A percentile compares a stretch with the other conserved stretches of the same genome.
phyloP scores from a whole-genome alignment of 2,797 vertebrate genomes.

The Psittacula derbiana region DNA sequence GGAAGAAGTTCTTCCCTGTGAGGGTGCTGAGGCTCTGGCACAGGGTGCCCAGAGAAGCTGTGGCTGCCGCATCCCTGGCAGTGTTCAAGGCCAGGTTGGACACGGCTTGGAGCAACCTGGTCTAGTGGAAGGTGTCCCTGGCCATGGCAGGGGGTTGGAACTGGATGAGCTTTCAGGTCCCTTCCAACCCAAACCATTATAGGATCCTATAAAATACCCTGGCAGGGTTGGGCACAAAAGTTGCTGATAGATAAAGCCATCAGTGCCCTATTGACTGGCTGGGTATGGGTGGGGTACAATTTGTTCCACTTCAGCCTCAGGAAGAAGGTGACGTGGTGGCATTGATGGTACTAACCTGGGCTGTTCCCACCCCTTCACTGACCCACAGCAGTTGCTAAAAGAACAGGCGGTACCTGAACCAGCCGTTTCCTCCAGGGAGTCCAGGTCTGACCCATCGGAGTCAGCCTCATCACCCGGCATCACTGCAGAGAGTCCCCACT shows the following conservation, averaged over 20 bases:
- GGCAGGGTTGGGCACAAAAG: neutral
- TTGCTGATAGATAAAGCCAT: neutral
- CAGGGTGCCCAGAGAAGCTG: neutral
- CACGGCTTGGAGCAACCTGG: neutral
- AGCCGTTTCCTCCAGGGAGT: conserved; percentile 32
- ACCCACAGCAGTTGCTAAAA: neutral
- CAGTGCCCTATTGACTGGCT: neutral
- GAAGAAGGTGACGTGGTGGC: neutral
- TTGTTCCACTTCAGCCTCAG: neutral
- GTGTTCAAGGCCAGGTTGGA: neutral
- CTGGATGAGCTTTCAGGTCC: neutral
- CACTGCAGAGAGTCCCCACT: neutral
- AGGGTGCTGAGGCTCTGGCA: neutral
- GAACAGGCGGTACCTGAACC: neutral
- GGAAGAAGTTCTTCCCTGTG: neutral
- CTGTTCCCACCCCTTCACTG: neutral
- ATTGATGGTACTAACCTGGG: no score
- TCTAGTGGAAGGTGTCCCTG: neutral
- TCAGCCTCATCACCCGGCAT: neutral
- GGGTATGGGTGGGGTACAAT: rapidly evolving
- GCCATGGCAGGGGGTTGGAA: neutral
- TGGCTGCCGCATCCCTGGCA: neutral
- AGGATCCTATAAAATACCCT: neutral
- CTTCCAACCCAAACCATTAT: neutral
- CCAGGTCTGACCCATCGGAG: conserved; percentile 64